These are phyloP conservation scores for Amphiprion ocellaris DNA, from an alignment of 2,113 vertebrate species.

Conservation along the genomic window DNA sequence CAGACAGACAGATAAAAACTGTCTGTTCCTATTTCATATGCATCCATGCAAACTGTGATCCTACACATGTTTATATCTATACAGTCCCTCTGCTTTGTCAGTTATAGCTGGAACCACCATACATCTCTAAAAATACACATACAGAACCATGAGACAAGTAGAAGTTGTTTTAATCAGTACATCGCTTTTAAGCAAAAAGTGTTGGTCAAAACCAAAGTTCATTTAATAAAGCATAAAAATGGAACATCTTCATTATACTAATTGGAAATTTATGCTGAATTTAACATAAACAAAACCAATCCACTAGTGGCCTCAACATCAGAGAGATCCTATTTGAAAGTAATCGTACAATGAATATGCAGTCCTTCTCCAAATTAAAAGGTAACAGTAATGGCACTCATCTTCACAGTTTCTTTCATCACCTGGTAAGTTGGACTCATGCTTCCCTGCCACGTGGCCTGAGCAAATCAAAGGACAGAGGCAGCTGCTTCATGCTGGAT, in stretches of 20 bases:
- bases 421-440: conserved; percentile 49
- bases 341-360: conserved; percentile 50
- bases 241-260: not conserved
- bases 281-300: conserved; percentile 35
- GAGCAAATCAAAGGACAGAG: conserved; percentile 52
- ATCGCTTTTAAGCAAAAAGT: not conserved
- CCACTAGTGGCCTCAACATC: conserved; percentile 24
- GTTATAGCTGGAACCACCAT: not conserved
- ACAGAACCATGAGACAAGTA: fast-evolving
- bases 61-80: not conserved
- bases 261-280: not conserved
- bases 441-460: conserved; percentile 47
- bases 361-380: conserved; percentile 56
- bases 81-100: not conserved
- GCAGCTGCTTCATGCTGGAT: conserved; percentile 65
- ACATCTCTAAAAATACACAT: not conserved
- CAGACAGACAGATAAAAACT: not conserved
- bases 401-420: conserved; percentile 59
- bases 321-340: conserved; percentile 49
- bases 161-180: not conserved
- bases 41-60: not conserved
- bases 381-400: conserved; percentile 48
- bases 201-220: not conserved
- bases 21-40: not conserved
- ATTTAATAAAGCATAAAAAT: not conserved